Evolutionary conservation across 2,888 invertebrate species (phyloP), one percentile per base, ranked within the genome.

Genomic region (Sialis lutaria): DNA sequence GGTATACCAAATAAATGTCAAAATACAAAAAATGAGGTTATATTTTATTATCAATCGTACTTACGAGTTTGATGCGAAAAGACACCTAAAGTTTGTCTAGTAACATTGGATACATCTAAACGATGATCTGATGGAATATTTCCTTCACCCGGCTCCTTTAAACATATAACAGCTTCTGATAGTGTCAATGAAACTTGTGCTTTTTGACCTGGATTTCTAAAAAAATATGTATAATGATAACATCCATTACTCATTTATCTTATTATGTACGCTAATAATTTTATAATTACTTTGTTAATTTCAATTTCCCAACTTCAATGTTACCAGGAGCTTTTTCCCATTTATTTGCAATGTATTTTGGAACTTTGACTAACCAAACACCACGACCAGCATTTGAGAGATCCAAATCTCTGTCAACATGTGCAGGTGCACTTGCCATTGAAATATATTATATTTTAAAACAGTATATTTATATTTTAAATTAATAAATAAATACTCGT

Each of bases 281-380:
- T 42, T 42, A n/a, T 1, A n/a, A 7, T 9, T 70, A 79, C 67
- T 86, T 82, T 33, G 79, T 77, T 58, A 96, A 95, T 60, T 82
- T 84, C 46, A 96, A 69, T 66, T 91, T 91, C 9, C 93, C 96
- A 41, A 95, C 93, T 71, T 93, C 92, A 58, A 88, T 79, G 60
- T 86, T 86, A 40, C 87, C 85, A n/a, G 84, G 78, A 6, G 89
- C 82, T 62, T 87, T 89, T 60, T 90, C 87, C 96, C 96, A 96
- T 70, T 86, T 82, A 57, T 87, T 88, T 5, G 93, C 88, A 55
- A 96, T 82, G 64, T 96, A 96, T 68, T 96, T 96, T 1, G 96
- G 96, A 7, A 85, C 84, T 69, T 96, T 96, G 0, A 96, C 96
- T 6, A 96, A 73, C 96, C 96, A 96, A 8, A 96, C 90, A 50